Evolutionary conservation across 2,888 invertebrate genomes (phyloP).

Genomic region (Meganola albula): DNA sequence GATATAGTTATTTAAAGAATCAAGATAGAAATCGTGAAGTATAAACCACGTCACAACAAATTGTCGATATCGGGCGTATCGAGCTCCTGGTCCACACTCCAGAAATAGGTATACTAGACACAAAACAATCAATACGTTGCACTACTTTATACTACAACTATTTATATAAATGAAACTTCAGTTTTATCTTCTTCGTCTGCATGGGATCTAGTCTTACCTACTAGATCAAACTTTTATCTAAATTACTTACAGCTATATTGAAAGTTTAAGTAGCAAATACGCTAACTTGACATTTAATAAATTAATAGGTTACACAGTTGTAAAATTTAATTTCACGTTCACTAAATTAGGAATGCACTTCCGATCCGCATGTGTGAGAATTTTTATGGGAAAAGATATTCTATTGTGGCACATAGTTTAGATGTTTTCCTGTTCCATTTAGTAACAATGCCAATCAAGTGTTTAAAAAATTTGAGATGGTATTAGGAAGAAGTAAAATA

Average conservation of each 20-base stretch:
- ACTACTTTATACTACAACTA: no score
- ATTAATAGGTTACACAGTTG: no score
- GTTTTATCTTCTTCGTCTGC: no score
- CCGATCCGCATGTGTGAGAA: constrained; percentile 26
- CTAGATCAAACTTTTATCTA: no score
- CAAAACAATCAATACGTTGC: constrained; percentile 43
- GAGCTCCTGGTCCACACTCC: constrained; percentile 36
- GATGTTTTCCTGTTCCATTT: constrained; percentile 4
- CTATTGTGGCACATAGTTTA: constrained; percentile 16
- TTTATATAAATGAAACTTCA: no score
- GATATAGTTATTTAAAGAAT: constrained; percentile 10
- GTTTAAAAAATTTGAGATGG: no score
- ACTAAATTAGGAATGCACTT: constrained; percentile 24
- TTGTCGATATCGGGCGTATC: constrained; percentile 44
- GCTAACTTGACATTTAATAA: no score
- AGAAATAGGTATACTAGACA: constrained; percentile 62
- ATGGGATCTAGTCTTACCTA: no score
- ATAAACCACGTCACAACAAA: constrained; percentile 34
- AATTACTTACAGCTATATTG: no score
- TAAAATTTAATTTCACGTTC: no score
- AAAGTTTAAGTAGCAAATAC: no score
- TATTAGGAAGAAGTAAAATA: no score
- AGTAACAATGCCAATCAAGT: not conserved
- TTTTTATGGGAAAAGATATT: constrained; percentile 21
- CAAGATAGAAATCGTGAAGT: constrained; percentile 14